Percentiles rank a stretch among this genome's conserved stretches.
phyloP scores from a whole-genome alignment of 2,888 invertebrate species.

The Octodonta nipae region DNA sequence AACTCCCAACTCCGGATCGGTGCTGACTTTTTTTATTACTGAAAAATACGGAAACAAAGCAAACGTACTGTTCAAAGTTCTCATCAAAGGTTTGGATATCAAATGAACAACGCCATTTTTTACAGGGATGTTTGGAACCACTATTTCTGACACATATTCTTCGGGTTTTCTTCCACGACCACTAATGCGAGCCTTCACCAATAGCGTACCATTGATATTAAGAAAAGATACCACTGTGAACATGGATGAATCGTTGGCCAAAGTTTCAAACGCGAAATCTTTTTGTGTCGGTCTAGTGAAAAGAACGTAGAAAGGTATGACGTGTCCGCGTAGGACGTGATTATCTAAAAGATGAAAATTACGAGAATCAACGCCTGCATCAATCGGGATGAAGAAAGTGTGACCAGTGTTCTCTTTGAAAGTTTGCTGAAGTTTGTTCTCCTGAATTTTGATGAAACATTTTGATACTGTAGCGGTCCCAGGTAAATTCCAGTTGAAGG shows the following conservation, averaged over 20 bases:
- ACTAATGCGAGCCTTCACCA: constrained; percentile 49
- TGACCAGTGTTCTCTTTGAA: constrained; percentile 60
- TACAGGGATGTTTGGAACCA: constrained; percentile 77
- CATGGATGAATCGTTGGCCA: constrained; percentile 66
- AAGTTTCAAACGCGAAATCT: constrained; percentile 57
- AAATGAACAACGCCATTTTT: constrained; percentile 84
- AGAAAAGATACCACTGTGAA: constrained; percentile 66
- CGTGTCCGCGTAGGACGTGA: constrained; percentile 73
- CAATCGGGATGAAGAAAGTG: constrained; percentile 80
- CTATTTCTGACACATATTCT: constrained; percentile 69
- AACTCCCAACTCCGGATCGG: constrained; percentile 70
- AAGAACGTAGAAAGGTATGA: constrained; percentile 70
- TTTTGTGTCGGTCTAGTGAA: constrained; percentile 69
- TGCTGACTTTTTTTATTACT: constrained; percentile 63
- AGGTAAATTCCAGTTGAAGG: constrained; percentile 25
- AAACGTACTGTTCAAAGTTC: constrained; percentile 71
- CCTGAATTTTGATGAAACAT: constrained; percentile 56
- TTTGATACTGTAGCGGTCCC: constrained; percentile 22
- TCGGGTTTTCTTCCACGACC: constrained; percentile 55
- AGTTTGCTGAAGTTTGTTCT: constrained; percentile 50
- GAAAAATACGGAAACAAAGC: constrained; percentile 75
- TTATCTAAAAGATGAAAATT: constrained; percentile 53
- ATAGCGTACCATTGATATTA: constrained; percentile 50
- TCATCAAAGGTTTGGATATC: constrained; percentile 74
- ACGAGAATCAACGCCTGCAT: constrained; percentile 63